phyloP scores from a whole-genome alignment of 1,140 invertebrate species.

The Choristoneura fumiferana region DNA sequence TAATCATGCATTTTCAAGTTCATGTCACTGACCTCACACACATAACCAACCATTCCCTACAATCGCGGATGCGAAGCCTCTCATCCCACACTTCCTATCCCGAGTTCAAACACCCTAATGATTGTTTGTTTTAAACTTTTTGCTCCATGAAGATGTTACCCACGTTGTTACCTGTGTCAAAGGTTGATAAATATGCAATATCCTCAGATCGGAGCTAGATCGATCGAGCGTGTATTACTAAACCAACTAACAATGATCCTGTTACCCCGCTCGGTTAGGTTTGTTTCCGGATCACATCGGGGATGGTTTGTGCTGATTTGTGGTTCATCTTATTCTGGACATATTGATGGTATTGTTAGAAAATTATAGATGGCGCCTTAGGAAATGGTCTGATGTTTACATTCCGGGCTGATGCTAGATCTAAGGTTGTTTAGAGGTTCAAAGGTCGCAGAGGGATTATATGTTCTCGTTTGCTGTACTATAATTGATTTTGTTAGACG shows the following conservation, averaged over 20 bases:
- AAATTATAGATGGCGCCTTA: constrained; percentile 76
- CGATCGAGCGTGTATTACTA: constrained; percentile 58
- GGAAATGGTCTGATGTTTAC: constrained; percentile 71
- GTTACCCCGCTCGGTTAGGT: background rate
- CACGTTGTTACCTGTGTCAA: constrained; percentile 71
- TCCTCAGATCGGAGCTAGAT: constrained; percentile 61
- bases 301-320: background rate
- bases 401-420: constrained; percentile 67
- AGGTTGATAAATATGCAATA: constrained; percentile 78
- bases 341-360: constrained; percentile 58
- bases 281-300: background rate
- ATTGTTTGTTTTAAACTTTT: constrained; percentile 64
- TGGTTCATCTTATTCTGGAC: constrained; percentile 46
- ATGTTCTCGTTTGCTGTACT: constrained; percentile 58
- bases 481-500: constrained; percentile 38
- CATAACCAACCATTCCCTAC: background rate
- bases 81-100: constrained; percentile 1
- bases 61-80: background rate
- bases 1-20: too few species aligned
- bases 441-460: constrained; percentile 68
- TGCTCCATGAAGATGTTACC: constrained; percentile 71
- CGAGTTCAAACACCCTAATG: constrained; percentile 51
- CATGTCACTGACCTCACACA: background rate
- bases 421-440: constrained; percentile 64
- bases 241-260: constrained; percentile 37